Conservation (phyloP, 2,113 vertebrate genomes). For the Poecile atricapillus region DNA sequence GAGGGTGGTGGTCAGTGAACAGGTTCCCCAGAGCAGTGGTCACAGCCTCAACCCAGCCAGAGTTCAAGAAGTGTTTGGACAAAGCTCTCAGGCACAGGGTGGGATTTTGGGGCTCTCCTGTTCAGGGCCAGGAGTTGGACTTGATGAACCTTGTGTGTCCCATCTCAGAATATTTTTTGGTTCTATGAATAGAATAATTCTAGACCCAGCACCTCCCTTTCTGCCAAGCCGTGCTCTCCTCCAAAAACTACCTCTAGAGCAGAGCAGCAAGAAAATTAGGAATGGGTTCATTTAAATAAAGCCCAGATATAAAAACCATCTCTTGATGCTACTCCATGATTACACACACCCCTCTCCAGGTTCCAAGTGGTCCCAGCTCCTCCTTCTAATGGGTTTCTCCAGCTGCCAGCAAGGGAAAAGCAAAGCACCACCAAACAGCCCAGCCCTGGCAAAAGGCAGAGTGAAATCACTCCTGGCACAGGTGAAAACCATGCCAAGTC, state of each 20-base stretch:
- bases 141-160: background rate
- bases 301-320: background rate
- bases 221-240: background rate
- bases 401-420: background rate
- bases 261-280: background rate
- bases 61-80: background rate
- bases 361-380: background rate
- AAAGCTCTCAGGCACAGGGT: background rate
- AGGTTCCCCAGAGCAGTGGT: background rate
- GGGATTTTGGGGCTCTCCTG: background rate
- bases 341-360: background rate
- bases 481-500: background rate
- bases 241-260: background rate
- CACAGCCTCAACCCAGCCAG: background rate
- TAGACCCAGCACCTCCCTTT: background rate
- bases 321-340: background rate
- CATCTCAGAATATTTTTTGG: background rate
- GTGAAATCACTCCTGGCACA: conserved; percentile 36
- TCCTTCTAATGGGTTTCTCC: background rate
- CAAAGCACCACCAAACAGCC: background rate
- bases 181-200: background rate
- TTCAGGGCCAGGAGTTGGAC: background rate
- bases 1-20: background rate
- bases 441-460: background rate
- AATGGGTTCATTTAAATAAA: background rate